These are phyloP conservation scores for Hyperoplus lanceolatus DNA, from an alignment of 2,797 vertebrate genomes.

Conservation along the genomic window DNA sequence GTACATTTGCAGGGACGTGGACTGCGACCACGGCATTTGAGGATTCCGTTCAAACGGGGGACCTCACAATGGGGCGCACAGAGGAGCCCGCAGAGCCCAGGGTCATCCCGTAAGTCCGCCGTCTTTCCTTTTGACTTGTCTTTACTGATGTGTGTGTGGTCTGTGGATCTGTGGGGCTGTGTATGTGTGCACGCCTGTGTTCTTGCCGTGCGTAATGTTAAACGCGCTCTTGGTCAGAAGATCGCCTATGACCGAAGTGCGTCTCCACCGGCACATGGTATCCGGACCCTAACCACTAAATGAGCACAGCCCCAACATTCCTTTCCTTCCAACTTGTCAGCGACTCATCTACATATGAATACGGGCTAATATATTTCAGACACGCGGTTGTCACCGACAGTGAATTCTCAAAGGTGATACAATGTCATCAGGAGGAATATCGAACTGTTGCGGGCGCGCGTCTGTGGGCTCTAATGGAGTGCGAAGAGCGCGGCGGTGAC, in stretches of 20 bases:
- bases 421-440: slow-evolving; percentile 70
- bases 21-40: slow-evolving; percentile 98
- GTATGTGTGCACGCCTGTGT: slow-evolving; percentile 32
- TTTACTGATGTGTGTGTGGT: slow-evolving; percentile 13
- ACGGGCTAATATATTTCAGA: not conserved
- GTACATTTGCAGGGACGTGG: slow-evolving; percentile 99
- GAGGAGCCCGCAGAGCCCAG: slow-evolving; percentile 83
- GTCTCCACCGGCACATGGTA: slow-evolving; percentile 52
- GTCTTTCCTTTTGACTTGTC: slow-evolving; percentile 16
- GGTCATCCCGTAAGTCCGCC: slow-evolving; percentile 88
- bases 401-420: slow-evolving; percentile 69
- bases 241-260: slow-evolving; percentile 54
- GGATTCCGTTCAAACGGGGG: slow-evolving; percentile 62
- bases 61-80: slow-evolving; percentile 65
- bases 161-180: not conserved
- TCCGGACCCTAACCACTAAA: slow-evolving; percentile 33
- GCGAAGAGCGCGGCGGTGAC: slow-evolving; percentile 59
- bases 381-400: not conserved
- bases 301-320: slow-evolving; percentile 18
- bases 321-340: slow-evolving; percentile 36
- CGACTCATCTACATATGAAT: not conserved
- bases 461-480: slow-evolving; percentile 44
- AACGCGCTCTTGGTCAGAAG: slow-evolving; percentile 63
- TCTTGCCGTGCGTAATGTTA: slow-evolving; percentile 68
- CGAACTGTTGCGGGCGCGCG: slow-evolving; percentile 50